Conservation (phyloP, 2,113 vertebrate genomes). For the Apistogramma diplotaenia region DNA sequence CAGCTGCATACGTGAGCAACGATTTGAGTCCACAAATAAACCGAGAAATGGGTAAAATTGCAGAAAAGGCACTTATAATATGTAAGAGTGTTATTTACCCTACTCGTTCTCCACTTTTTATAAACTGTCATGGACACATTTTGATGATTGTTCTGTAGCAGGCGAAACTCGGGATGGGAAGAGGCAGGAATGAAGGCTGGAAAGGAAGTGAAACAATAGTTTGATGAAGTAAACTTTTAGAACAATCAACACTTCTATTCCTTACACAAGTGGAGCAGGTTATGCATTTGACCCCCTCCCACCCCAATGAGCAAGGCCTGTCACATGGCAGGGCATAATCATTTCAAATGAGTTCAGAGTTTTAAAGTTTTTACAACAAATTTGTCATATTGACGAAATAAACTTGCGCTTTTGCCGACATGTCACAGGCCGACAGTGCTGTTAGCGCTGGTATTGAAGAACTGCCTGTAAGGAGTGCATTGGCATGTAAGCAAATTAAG, state of each 20-base stretch:
- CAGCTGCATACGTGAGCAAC: background rate
- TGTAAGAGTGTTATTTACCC: background rate
- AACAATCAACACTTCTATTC: too few species aligned
- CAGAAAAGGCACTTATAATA: background rate
- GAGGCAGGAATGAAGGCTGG: background rate
- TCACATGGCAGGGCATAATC: too few species aligned
- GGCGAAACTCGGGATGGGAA: background rate
- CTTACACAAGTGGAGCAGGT: too few species aligned
- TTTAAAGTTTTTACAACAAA: background rate
- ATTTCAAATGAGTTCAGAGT: background rate
- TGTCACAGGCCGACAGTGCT: background rate
- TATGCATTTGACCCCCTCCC: too few species aligned
- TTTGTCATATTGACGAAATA: background rate
- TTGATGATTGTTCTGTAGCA: background rate
- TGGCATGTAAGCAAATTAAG: background rate
- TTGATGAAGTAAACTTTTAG: too few species aligned
- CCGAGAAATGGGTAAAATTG: slow-evolving; percentile 2
- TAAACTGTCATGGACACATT: background rate
- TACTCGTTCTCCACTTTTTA: background rate
- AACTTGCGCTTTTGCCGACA: background rate
- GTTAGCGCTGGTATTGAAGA: background rate
- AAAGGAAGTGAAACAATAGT: background rate
- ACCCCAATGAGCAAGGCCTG: too few species aligned
- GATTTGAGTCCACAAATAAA: slow-evolving; percentile 13
- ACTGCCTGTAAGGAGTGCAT: background rate